These are phyloP conservation scores for Azorinus chamasolen DNA, from an alignment of 2,888 invertebrate genomes.

Conservation along the genomic window DNA sequence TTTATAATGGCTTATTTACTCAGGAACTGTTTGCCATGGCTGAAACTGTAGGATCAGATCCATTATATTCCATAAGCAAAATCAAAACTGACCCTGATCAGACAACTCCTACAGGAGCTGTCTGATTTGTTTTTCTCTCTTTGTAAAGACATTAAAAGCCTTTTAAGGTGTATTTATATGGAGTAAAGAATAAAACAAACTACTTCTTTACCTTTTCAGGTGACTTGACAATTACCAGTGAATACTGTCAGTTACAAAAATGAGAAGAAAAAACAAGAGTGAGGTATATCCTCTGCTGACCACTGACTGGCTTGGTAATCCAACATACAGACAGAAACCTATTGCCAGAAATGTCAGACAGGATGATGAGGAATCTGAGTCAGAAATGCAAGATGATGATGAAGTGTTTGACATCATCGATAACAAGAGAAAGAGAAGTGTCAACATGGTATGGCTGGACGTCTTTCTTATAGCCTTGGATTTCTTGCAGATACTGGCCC, in stretches of 20 bases:
- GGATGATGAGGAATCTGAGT: constrained; percentile 56
- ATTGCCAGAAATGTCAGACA: constrained; percentile 43
- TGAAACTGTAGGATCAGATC: too few relatives aligned
- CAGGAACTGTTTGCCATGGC: too few relatives aligned
- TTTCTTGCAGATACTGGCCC: constrained; percentile 79
- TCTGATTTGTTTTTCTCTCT: too few relatives aligned
- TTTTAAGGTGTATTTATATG: too few relatives aligned
- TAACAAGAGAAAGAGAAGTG: constrained; percentile 71
- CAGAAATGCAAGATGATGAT: constrained; percentile 68
- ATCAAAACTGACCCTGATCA: too few relatives aligned
- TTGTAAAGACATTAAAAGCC: too few relatives aligned
- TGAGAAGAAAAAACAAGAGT: constrained; percentile 33
- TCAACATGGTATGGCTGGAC: constrained; percentile 78
- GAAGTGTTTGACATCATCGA: constrained; percentile 74
- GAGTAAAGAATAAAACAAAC: too few relatives aligned
- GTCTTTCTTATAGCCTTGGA: constrained; percentile 74
- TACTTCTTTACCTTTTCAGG: too few relatives aligned
- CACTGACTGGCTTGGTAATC: constrained; percentile 59
- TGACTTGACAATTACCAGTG: background rate
- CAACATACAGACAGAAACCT: constrained; percentile 62
- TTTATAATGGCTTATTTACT: too few relatives aligned
- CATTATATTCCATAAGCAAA: too few relatives aligned
- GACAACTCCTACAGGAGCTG: too few relatives aligned
- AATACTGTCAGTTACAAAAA: background rate
- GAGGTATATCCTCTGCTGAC: constrained; percentile 68